Base-by-base conservation (phyloP, 2,113 vertebrate species). In the Petrocephalus microphthalmus region DNA sequence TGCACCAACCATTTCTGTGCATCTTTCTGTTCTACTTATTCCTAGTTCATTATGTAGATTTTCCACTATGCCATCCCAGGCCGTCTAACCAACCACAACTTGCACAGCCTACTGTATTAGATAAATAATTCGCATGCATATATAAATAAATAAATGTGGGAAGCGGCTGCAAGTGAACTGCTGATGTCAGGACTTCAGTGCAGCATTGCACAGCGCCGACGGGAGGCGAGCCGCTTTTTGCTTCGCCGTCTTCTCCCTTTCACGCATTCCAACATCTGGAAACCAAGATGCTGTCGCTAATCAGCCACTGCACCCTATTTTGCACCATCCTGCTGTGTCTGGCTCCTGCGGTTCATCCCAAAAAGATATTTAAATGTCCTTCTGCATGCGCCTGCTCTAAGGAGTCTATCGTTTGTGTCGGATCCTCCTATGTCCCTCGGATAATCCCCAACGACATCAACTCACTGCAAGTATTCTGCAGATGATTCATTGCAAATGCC, bases 351-450 rank as follows among this genome's bases (percentile, higher is more conserved):
- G 91, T 71, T 33, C 90, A 94, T 91, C 90, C 93, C 85, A 97
- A 95, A 93, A 95, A 92, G 92, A 91, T 92, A 67, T 93, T 95
- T 90, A 96, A 95, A 94, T 97, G 97, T 91, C 97, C 97, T 94
- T 95, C 96, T 94, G 95, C 96, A 91, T 99, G 98, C 94, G 96
- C 96, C 93, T 99, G 98, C 92, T 96, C 97, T 93, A 96, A 97
- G 90, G 98, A 98, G 90, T 96, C 97, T 57, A 95, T 98, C 93
- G 96, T 99, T 90, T 99, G 98, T 93, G 96, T 99, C 81, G 97
- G 97, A 11, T 94, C 96, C 0, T 92, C 96, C 71, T 94, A 94
- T 84, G 94, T 98, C 56, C 98, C 98, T 5, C 95, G 95, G 90
- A 95, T 93, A 78, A 90, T 97, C 89, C 97, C 98, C 64, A 95